These are phyloP conservation scores for Melolontha melolontha DNA, from an alignment of 2,888 invertebrate species.

Conservation along the genomic window DNA sequence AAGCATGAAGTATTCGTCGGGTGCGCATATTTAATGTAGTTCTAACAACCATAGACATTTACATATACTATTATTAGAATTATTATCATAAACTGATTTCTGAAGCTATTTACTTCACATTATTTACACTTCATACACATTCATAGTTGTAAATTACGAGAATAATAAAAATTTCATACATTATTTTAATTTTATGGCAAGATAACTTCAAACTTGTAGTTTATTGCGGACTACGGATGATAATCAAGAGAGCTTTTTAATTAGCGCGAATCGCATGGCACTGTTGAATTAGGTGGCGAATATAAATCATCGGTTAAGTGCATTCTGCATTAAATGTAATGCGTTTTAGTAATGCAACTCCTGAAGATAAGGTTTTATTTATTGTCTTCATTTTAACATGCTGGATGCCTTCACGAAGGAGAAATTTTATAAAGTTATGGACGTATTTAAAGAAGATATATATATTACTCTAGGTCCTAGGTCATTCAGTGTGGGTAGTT, in stretches of 20 bases:
- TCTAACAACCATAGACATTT: no score
- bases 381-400: conserved; percentile 10
- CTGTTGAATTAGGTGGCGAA: conserved; percentile 11
- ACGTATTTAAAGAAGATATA: neutral
- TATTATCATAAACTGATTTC: no score
- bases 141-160: no score
- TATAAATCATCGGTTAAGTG: conserved; percentile 35
- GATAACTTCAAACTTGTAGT: neutral
- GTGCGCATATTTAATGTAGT: no score
- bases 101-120: no score
- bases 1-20: no score
- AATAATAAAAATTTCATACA: no score
- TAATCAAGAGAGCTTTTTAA: conserved; percentile 26
- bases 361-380: conserved; percentile 41
- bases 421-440: conserved; percentile 1
- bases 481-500: neutral
- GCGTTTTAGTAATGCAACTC: conserved; percentile 30
- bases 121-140: no score
- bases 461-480: neutral
- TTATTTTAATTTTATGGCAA: no score
- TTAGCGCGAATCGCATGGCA: conserved; percentile 23
- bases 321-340: conserved; percentile 40
- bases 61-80: no score
- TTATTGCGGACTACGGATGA: neutral
- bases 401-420: conserved; percentile 8